These are phyloP conservation scores for Kryphioiulus occultus DNA, from an alignment of 2,888 invertebrate species.

Conservation along the genomic window DNA sequence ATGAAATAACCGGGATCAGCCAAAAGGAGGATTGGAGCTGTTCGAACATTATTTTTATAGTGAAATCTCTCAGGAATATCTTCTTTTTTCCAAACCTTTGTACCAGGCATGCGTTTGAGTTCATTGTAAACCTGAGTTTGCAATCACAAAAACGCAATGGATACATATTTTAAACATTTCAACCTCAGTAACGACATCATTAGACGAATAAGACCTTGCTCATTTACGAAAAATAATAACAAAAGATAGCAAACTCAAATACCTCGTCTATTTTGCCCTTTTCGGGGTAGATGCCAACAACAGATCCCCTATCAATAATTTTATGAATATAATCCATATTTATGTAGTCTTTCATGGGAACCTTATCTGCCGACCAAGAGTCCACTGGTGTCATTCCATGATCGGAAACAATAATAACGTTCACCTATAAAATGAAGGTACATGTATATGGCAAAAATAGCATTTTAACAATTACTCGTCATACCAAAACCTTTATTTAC, in stretches of 20 bases:
- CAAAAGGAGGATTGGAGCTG: constrained; percentile 60
- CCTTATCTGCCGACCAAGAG: constrained; percentile 55
- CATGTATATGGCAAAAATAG: too few relatives aligned
- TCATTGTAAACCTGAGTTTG: constrained; percentile 44
- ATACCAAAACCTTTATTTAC: too few relatives aligned
- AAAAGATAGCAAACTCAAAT: background rate
- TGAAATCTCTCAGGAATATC: constrained; percentile 61
- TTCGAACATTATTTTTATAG: constrained; percentile 60
- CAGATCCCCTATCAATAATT: constrained; percentile 58
- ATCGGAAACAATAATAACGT: constrained; percentile 61
- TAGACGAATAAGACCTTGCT: too few relatives aligned
- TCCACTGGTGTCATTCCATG: constrained; percentile 61
- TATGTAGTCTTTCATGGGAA: constrained; percentile 58
- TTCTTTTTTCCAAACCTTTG: constrained; percentile 58
- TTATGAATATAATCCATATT: constrained; percentile 57
- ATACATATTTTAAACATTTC: background rate
- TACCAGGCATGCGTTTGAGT: constrained; percentile 42
- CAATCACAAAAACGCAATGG: background rate
- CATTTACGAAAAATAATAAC: background rate
- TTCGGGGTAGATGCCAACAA: constrained; percentile 58
- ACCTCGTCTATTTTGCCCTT: constrained; percentile 56
- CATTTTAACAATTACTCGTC: too few relatives aligned
- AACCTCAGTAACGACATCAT: background rate
- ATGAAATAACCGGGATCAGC: constrained; percentile 59
- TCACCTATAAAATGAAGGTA: constrained; percentile 57